Conservation (phyloP, 2,797 vertebrate genomes). For the Poeciliopsis turneri region DNA sequence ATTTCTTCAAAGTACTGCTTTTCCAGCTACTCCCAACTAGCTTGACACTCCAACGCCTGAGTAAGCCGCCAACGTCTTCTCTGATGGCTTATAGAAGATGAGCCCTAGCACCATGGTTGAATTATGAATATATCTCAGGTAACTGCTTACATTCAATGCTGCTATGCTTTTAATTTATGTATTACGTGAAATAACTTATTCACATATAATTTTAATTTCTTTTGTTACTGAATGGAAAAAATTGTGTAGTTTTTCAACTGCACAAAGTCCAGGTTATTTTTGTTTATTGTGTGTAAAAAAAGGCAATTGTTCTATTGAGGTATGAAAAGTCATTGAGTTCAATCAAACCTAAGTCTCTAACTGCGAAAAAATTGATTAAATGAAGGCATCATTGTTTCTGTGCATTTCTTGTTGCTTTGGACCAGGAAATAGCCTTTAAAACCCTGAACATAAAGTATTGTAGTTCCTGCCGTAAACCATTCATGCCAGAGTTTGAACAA, state of each 20-base stretch:
- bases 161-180: no score
- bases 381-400: not conserved
- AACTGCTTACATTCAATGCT: no score
- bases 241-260: not conserved
- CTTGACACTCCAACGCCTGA: no score
- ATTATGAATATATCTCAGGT: no score
- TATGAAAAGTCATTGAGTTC: not conserved
- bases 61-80: no score
- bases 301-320: not conserved
- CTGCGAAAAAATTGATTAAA: not conserved
- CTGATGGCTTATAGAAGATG: no score
- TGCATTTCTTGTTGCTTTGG: not conserved
- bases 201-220: no score
- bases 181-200: no score
- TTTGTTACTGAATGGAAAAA: no score
- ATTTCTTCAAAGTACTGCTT: no score
- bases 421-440: not conserved
- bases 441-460: not conserved
- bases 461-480: not conserved
- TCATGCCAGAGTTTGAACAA: not conserved
- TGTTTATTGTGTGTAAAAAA: not conserved
- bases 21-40: no score
- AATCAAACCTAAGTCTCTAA: not conserved
- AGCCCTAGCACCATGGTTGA: no score
- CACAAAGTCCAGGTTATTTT: not conserved